Evolutionary conservation across 2,888 invertebrate species (phyloP).

Genomic region (Geotrupes spiniger): DNA sequence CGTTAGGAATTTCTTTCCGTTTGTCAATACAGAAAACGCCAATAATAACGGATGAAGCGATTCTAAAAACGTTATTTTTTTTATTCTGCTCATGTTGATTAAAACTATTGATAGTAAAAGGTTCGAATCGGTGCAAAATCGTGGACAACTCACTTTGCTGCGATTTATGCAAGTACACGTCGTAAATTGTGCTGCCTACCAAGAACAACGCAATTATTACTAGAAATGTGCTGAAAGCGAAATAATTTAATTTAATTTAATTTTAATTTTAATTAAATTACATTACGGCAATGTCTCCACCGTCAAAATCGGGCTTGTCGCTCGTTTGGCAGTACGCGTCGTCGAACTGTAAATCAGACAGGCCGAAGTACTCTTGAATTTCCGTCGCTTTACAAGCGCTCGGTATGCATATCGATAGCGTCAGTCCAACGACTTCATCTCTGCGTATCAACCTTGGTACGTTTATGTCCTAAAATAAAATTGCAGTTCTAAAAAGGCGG

Average conservation of each 20-base stretch:
- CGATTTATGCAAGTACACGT: background rate
- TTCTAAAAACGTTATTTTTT: slow-evolving; percentile 28
- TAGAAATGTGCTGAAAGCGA: background rate
- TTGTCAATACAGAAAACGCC: slow-evolving; percentile 49
- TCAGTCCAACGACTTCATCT: background rate
- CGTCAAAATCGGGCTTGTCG: background rate
- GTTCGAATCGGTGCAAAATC: no score
- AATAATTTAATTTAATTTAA: background rate
- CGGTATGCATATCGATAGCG: slow-evolving; percentile 2
- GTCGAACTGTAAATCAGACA: background rate
- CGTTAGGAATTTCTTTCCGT: slow-evolving; percentile 45
- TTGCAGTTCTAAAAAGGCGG: no score
- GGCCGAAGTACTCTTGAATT: slow-evolving; percentile 4
- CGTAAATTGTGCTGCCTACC: background rate
- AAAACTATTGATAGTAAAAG: no score
- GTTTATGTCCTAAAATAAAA: no score
- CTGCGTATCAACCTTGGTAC: background rate
- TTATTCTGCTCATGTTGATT: no score
- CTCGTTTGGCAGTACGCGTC: background rate
- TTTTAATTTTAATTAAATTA: no score
- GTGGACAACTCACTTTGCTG: background rate
- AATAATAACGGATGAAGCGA: slow-evolving; percentile 22
- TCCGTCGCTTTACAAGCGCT: slow-evolving; percentile 16
- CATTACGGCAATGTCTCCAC: background rate
- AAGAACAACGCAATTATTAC: background rate